Base-by-base conservation (phyloP, 1,140 invertebrate genomes). In the Sinonovacula constricta region DNA sequence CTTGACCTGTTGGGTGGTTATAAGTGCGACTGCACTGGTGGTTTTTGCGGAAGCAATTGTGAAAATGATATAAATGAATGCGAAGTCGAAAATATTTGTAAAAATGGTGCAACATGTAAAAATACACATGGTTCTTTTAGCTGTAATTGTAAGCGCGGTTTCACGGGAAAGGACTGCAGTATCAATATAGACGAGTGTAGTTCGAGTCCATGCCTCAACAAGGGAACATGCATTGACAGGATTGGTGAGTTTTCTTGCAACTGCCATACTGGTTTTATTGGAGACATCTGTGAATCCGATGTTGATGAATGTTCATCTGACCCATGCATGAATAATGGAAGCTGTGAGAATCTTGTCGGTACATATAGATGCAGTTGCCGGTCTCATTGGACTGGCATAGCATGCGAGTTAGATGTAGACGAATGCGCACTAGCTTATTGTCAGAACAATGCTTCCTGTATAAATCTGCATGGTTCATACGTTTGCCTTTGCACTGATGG, bases 311-410 rank as follows among this genome's bases (percentile, higher is more conserved):
- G 85, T 62, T 3, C 31, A 39, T 49, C 59, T 18, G 68, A 74
- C 28, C 80, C 81, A 12, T 99, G 98, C 93, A 93, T 94, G 72
- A 98, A 99, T 91, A 96, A 96, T 57, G 98, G 97, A 77, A 96
- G 95, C 74, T 99, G 98, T 91, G 95, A 95, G 89, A 99, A 99
- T 92, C 97, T 96, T 78, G 97, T 96, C 83, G 97, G 96, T n/a
- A 94, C 94, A 59, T 99, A 98, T 93, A 97, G 97, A 31, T 98
- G 97, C 92, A 93, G 94, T 18, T 98, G 97, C 89, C 94, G 95
- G 14, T 93, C 94, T 0, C 97, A 96, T 30, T 98, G 94, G 92
- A 95, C 94, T 59, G 97, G 97, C 53, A 94, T 93, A 39, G 95
- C 97, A 83, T 98, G 97, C 92, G 95, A 98, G 89, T 94, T 93